phyloP scores from a whole-genome alignment of 2,113 vertebrate genomes.

The Anoura caudifer region DNA sequence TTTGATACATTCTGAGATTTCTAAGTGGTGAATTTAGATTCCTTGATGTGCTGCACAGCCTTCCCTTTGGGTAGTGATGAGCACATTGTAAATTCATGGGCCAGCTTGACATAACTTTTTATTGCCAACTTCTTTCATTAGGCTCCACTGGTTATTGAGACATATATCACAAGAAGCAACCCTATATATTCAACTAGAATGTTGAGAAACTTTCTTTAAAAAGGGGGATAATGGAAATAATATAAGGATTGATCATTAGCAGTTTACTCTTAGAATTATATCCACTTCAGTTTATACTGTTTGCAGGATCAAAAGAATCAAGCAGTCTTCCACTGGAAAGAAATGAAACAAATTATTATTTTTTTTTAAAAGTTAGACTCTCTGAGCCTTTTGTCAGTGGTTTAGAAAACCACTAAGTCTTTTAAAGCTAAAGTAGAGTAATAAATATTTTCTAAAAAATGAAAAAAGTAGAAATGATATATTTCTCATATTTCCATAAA shows the following conservation, averaged over 20 bases:
- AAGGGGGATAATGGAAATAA: neutral
- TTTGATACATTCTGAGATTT: neutral
- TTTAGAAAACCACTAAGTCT: neutral
- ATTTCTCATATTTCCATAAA: neutral
- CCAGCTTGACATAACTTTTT: neutral
- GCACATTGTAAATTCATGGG: neutral
- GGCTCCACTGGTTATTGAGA: neutral
- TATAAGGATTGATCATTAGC: neutral
- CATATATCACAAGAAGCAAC: neutral
- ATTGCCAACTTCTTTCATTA: neutral
- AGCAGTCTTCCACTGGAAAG: neutral
- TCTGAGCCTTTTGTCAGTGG: neutral
- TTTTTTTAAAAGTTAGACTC: neutral
- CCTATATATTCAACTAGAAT: neutral
- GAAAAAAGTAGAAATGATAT: neutral
- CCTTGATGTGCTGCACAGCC: neutral
- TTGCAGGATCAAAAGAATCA: neutral
- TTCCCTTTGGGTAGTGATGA: neutral
- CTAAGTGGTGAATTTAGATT: neutral
- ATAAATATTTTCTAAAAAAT: neutral
- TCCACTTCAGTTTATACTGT: neutral
- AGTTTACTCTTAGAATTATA: neutral
- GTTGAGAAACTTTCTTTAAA: neutral
- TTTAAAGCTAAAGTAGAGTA: neutral
- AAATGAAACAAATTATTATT: neutral